Base-by-base conservation (phyloP, 2,113 vertebrate species). In the Lanius ludovicianus region DNA sequence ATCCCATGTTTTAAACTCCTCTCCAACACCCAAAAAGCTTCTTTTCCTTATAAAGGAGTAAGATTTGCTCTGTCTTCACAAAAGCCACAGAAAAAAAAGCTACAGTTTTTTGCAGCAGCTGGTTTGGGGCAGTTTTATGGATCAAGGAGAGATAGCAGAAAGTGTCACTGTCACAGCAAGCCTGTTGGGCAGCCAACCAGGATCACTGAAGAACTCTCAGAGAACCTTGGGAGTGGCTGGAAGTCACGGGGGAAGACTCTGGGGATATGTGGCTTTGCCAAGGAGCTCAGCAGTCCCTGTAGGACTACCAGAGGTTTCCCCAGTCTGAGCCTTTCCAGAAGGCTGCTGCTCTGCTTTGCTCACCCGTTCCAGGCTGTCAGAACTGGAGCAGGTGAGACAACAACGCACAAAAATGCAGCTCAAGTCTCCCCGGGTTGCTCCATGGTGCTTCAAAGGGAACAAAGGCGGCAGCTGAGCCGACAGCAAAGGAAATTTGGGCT, bases 361-460 rank as follows among this genome's bases (percentile, higher is more conserved):
- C 17, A 2, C 57, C 60, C 22, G 3, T 85, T 94, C 69, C 2
- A 11, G 77, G 80, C 80, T 85, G 87, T 65, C 27, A 22, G 60
- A 94, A 77, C 4, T 18, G 91, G 37, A 68, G 53, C 90, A 93
- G 95, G 91, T 96, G 91, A 87, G 85, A 69, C 82, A 82, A 82
- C 70, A 88, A 90, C 93, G 73, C 39, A 52, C 39, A 75, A 60
- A 83, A 42, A 60, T 0, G 3, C 60, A 68, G 77, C 88, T 84
- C 62, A 59, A 4, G 52, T 65, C 77, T 50, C 77, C 56, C 71
- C 9, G 15, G 52, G n/a, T 52, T 81, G 46, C 64, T 55, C 28
- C 3, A 13, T 1, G 42, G 39, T 41, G 47, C 77, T 55, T 78
- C 77, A 89, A 87, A 95, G 44, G 30, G 22, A 90, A 30, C 35